phyloP scores from a whole-genome alignment of 2,888 invertebrate genomes.

The Linyphia triangularis region DNA sequence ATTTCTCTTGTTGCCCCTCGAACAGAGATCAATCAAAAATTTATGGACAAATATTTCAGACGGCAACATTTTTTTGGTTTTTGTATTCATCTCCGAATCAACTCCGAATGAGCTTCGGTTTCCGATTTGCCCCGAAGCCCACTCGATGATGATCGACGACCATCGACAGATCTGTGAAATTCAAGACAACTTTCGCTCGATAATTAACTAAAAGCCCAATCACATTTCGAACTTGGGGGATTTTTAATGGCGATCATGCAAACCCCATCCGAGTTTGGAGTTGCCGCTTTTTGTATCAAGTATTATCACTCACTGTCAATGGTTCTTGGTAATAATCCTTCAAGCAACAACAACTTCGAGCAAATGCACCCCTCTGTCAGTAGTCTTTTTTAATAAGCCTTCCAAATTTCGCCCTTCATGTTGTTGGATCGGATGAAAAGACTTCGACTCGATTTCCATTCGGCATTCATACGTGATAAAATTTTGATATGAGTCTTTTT shows the following conservation, averaged over 20 bases:
- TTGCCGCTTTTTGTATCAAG: background rate
- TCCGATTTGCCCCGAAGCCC: background rate
- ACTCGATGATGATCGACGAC: conserved; percentile 41
- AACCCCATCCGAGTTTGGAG: background rate
- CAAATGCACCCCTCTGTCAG: too few species aligned
- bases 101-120: background rate
- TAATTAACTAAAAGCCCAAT: conserved; percentile 32
- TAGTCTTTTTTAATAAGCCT: too few species aligned
- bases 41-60: conserved; percentile 34
- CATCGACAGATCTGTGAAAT: conserved; percentile 24
- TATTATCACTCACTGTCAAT: conserved; percentile 52
- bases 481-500: background rate
- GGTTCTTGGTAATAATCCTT: background rate
- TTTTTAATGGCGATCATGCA: conserved; percentile 8
- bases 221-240: background rate
- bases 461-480: background rate
- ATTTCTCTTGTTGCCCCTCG: conserved; percentile 52
- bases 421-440: too few species aligned
- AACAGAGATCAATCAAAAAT: conserved; percentile 53
- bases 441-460: background rate
- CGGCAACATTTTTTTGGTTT: conserved; percentile 1
- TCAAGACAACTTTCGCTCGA: conserved; percentile 26
- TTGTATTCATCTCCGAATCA: background rate
- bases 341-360: too few species aligned
- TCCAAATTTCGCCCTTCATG: too few species aligned